A percentile compares a stretch with the other conserved stretches of the same genome.
phyloP scores from a whole-genome alignment of 2,797 vertebrate species.

The Psittacula derbiana region DNA sequence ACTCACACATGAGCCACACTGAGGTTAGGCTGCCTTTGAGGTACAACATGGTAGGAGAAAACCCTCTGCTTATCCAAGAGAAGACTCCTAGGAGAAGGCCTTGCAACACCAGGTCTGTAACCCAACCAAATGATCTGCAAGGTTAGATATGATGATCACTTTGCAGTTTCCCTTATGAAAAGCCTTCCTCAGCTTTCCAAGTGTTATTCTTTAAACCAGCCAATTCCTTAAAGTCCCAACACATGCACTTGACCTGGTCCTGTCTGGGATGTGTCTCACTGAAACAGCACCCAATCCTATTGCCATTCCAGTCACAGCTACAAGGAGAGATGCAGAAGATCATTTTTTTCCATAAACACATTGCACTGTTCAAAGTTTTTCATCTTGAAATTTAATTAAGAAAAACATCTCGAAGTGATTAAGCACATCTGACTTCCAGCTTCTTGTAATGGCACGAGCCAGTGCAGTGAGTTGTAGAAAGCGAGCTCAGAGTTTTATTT shows the following conservation, averaged over 20 bases:
- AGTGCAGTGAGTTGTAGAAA: slow-evolving; percentile 53
- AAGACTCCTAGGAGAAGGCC: not conserved
- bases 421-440: slow-evolving; percentile 52
- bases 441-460: slow-evolving; percentile 27
- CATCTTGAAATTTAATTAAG: slow-evolving; percentile 48
- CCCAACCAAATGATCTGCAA: not conserved
- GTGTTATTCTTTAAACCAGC: not conserved
- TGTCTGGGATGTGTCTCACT: not conserved
- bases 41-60: not conserved
- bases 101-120: not conserved
- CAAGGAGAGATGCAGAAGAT: not conserved
- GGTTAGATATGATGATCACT: not conserved
- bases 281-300: not conserved
- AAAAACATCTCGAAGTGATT: slow-evolving; percentile 40
- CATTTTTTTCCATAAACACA: not conserved
- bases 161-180: not conserved
- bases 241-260: not conserved
- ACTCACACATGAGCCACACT: not conserved
- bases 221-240: not conserved
- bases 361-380: not conserved
- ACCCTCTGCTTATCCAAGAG: not conserved
- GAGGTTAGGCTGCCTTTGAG: not conserved
- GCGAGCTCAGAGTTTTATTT: slow-evolving; percentile 50
- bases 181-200: not conserved
- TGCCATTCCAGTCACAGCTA: not conserved